Evolutionary conservation across 2,888 invertebrate genomes (phyloP).

Genomic region (Lasioglossum morio): DNA sequence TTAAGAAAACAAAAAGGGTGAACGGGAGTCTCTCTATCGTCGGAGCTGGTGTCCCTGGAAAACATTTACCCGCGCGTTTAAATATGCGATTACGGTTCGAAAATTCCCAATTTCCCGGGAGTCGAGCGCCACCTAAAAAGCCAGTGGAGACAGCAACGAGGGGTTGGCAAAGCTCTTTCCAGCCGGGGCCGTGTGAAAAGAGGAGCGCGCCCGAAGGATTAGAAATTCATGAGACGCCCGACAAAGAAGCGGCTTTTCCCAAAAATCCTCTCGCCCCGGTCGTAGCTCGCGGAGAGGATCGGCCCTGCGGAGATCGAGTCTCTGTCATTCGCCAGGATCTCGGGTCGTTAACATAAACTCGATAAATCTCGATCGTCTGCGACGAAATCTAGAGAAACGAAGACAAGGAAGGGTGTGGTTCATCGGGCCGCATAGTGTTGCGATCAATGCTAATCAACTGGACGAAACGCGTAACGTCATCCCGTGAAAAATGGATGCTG

Average conservation of each 20-base stretch:
- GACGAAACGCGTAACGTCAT: no score
- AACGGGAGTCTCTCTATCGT: background rate
- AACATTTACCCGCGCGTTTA: slow-evolving; percentile 54
- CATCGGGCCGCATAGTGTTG: background rate
- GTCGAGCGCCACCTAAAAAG: slow-evolving; percentile 39
- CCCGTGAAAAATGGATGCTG: no score
- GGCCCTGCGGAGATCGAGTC: slow-evolving; percentile 40
- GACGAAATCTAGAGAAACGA: background rate
- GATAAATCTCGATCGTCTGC: slow-evolving; percentile 65
- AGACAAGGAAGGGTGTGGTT: background rate
- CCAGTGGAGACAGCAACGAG: slow-evolving; percentile 10
- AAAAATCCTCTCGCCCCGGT: slow-evolving; percentile 52
- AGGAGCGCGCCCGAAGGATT: slow-evolving; percentile 50
- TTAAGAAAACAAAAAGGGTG: slow-evolving; percentile 9
- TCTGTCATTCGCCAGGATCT: slow-evolving; percentile 30
- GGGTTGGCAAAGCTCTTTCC: slow-evolving; percentile 39
- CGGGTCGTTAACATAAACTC: slow-evolving; percentile 65
- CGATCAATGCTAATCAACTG: no score
- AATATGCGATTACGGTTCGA: slow-evolving; percentile 61
- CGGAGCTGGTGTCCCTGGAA: slow-evolving; percentile 13
- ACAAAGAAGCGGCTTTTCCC: slow-evolving; percentile 53
- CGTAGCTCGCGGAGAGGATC: slow-evolving; percentile 17
- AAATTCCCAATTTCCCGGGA: slow-evolving; percentile 50
- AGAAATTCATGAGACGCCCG: slow-evolving; percentile 56
- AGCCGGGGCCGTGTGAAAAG: slow-evolving; percentile 30